Evolutionary conservation across 1,140 invertebrate species (phyloP).

Genomic region (Bombus terrestris): DNA sequence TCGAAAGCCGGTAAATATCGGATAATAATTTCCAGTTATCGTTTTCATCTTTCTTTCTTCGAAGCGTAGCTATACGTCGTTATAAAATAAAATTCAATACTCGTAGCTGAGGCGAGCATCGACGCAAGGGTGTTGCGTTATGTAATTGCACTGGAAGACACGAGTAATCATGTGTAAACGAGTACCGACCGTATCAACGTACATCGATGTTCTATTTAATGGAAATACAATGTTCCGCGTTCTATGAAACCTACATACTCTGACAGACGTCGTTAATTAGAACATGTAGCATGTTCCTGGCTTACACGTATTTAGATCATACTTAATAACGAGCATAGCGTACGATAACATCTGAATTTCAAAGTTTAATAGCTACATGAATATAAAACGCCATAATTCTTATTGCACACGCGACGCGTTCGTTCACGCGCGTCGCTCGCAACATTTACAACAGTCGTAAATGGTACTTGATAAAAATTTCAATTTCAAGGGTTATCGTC

Average conservation of each 20-base stretch:
- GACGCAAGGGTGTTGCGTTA: neutral
- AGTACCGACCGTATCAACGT: neutral
- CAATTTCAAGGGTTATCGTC: neutral
- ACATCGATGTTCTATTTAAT: neutral
- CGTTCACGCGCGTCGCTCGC: constrained; percentile 4
- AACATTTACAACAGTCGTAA: neutral
- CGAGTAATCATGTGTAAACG: neutral
- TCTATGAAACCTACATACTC: neutral
- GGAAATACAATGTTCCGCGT: neutral
- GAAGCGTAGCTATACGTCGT: neutral
- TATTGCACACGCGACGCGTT: constrained; percentile 24
- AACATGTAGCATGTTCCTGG: neutral
- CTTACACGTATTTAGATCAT: constrained; percentile 17
- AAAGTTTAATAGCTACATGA: constrained; percentile 30
- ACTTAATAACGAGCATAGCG: constrained; percentile 4
- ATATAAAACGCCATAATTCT: constrained; percentile 24
- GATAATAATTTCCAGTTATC: neutral
- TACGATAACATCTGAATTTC: constrained; percentile 27
- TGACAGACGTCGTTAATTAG: constrained; percentile 8
- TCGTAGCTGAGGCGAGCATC: neutral
- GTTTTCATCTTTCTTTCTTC: neutral
- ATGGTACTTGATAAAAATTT: constrained; percentile 3
- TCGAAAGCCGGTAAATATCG: neutral
- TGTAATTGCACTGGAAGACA: neutral
- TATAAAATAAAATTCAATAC: neutral